Conservation (phyloP, 2,113 vertebrate genomes). For the Zapornia atra region DNA sequence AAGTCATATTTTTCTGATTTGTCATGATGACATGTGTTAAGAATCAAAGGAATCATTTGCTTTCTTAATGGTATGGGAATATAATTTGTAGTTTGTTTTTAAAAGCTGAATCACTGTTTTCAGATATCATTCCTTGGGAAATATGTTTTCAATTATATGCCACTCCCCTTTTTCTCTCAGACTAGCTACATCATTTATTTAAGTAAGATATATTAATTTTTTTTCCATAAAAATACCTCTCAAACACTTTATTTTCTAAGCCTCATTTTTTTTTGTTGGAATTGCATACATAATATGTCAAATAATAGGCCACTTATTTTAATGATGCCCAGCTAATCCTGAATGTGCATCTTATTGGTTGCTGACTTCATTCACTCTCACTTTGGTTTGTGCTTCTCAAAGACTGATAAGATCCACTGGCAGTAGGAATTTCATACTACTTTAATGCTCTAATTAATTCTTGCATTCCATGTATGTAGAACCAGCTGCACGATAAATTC, state of each 20-base stretch:
- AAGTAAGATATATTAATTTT: not conserved
- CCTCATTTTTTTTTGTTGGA: not conserved
- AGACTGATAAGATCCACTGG: not conserved
- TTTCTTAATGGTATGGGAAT: conserved; percentile 48
- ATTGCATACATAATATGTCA: not conserved
- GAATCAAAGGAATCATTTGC: conserved; percentile 52
- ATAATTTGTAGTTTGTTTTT: conserved; percentile 56
- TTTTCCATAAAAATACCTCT: not conserved
- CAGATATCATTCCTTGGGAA: conserved; percentile 32
- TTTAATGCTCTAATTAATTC: not conserved
- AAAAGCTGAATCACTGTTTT: conserved; percentile 53
- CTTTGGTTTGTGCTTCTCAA: not conserved
- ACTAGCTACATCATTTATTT: not conserved
- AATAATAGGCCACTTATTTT: not conserved
- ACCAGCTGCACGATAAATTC: not conserved
- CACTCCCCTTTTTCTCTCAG: not conserved
- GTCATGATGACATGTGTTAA: conserved; percentile 24
- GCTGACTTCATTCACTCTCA: not conserved
- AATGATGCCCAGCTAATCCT: not conserved
- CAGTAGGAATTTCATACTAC: not conserved
- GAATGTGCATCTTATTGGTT: not conserved
- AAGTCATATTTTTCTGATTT: conserved; percentile 15
- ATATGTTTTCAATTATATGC: conserved; percentile 21
- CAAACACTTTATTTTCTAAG: not conserved
- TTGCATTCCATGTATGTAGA: not conserved